Base-by-base conservation (phyloP, 2,888 invertebrate species). In the Phortica okadai region DNA sequence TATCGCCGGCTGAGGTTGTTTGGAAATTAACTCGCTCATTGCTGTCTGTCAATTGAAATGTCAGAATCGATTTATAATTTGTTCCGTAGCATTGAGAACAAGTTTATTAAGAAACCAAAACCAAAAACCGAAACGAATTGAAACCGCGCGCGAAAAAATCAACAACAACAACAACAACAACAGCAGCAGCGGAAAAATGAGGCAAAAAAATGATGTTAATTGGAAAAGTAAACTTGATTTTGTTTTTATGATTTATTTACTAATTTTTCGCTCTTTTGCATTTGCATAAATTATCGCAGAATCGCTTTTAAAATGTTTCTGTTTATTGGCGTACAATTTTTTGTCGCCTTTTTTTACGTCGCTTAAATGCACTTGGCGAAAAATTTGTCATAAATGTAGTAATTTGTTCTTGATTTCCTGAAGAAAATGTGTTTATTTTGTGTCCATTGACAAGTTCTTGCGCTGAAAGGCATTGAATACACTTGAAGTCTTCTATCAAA, bases 41-140 rank as follows among this genome's bases (percentile, higher is more conserved):
- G 89, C 88, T 84, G 84, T 86, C 88, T 88, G 88, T 88, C 88
- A 88, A 84, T 88, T 84, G 89, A 88, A 88, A 87, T 88, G 88
- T 88, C 88, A 88, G 83, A 84, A 87, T 83, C 89, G 88, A 88
- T 88, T 88, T 87, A 88, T 88, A 87, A 88, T 87, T 88, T 82
- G 80, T 59, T 78, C 77, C 74, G 58, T 70, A 72, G 79, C 62
- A 67, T 74, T 80, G 78, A 67, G 82, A 86, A 86, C 88, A 88
- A 87, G 87, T 87, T 88, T 87, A 88, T 86, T 87, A 87, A 85
- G 82, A 80, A 72, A 72, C 56, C 50, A 44, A 69, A 70, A 16
- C 14, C 16, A 72, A 54, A 74, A 33, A n/a, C 41, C 33, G 41
- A 41, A 25, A 41, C 45, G 74, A 64, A 25, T 25, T 14, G 8